Base-by-base conservation (phyloP, 2,888 invertebrate species). In the Antheraea yamamai region DNA sequence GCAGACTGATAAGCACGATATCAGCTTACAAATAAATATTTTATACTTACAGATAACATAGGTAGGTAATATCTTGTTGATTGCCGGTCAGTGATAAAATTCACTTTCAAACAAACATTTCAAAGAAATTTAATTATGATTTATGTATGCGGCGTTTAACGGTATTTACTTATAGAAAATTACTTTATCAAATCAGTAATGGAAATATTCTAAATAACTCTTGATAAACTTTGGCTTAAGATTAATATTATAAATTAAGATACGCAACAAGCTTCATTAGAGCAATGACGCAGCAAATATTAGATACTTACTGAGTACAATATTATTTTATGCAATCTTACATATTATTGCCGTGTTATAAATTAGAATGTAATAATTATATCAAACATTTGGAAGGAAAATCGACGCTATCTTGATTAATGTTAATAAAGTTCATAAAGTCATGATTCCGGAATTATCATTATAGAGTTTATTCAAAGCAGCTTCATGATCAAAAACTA, bases 1-100 rank as follows among this genome's bases (percentile, higher is more conserved):
- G 84, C 84, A 83, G 81, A 79, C 78, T 76, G 87, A 88, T 89
- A 87, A 85, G 80, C 77, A 81, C 82, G 84, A 80, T 85, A 85
- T 85, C 87, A 77, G 74, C 80, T 80, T 82, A 77, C 74, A 82
- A 84, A 85, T 86, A 85, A 78, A 79, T 76, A 78, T 78, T 81
- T 80, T 80, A 58, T 75, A 39, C 8, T 20, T 70, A 39, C 0
- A 30, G 64, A 66, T 66, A 30, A 16, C 30, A 26, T 26, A 66
- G 23, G 16, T 26, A 66, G 23, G 16, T 26, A 30, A 66, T 70
- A 39, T 70, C 10, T 23, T n/a, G 39, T 70, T 18, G 70, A 70
- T 70, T 39, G n/a, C 74, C n/a, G 35, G 20, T 70, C 70, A n/a
- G 20, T 39, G 70, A 71, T 70, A 70, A 35, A 71, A 39, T 39